Percentiles rank a stretch among this genome's conserved stretches.
Conservation (phyloP, 2,888 invertebrate species). For the Teleogryllus oceanicus region DNA sequence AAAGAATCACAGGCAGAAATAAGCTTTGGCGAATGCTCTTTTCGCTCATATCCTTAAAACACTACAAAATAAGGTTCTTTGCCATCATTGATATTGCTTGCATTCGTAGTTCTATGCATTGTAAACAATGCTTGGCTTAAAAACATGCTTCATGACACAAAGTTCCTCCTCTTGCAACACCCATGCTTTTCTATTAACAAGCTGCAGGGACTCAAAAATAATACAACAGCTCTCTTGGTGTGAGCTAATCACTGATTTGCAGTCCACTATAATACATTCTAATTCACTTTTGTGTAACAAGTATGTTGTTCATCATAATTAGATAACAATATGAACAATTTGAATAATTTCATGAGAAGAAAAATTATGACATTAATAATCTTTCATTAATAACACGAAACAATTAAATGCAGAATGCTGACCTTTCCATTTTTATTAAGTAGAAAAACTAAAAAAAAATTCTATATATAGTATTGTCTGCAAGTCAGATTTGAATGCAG, state of each 20-base stretch:
- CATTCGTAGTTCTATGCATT: slow-evolving; percentile 23
- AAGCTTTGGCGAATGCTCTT: slow-evolving; percentile 31
- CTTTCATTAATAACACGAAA: background rate
- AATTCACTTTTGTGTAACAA: slow-evolving; percentile 18
- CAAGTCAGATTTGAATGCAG: background rate
- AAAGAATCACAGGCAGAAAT: slow-evolving; percentile 35
- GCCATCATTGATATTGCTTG: slow-evolving; percentile 32
- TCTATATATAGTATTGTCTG: background rate
- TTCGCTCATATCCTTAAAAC: slow-evolving; percentile 29
- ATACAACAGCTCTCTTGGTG: slow-evolving; percentile 5
- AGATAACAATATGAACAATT: background rate
- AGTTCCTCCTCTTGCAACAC: background rate
- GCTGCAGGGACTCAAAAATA: slow-evolving; percentile 18
- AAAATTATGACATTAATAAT: background rate
- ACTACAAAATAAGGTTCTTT: slow-evolving; percentile 31
- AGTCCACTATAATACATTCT: background rate
- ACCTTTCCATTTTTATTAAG: background rate
- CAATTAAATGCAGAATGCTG: background rate
- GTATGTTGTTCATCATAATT: background rate
- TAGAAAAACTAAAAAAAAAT: background rate
- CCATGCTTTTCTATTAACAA: slow-evolving; percentile 19
- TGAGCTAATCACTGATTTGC: background rate
- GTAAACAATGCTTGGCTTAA: background rate
- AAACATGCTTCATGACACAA: slow-evolving; percentile 25
- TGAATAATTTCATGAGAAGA: background rate